Base-by-base conservation (phyloP, 2,797 vertebrate species). In the Pangasius mekongensis region DNA sequence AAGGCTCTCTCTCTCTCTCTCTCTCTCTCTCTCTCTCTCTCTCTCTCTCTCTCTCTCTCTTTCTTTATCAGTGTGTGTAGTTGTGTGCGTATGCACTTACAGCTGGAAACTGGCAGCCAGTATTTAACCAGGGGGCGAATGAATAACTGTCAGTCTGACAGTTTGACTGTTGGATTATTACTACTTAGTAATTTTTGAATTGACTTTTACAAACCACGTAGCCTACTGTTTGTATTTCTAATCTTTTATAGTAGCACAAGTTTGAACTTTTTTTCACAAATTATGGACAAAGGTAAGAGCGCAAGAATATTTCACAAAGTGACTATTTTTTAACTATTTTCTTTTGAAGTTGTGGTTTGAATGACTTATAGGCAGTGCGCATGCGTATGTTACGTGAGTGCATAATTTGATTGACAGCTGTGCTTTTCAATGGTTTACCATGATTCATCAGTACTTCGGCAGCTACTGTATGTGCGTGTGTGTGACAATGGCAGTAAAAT, bases 231-330 rank as follows among this genome's bases (percentile, higher is more conserved):
- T 47, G 27, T 49, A 49, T 43, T 49, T 43, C 20, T 24, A 49
- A 62, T 49, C 10, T 66, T 36, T 2, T 52, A 11, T 18, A 52
- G 18, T 33, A 66, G 11, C 8, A 13, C 16, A 67, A 4, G 2
- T 36, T 66, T 4, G 4, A 39, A 47, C 33, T 64, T n/a, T 74
- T 66, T 36, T 47, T 49, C 54, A 86, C 86, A 27, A 88, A 92
- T 24, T 88, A 95, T 95, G 96, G 93, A 95, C 0, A 89, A 91
- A 94, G 96, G 95, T 95, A 95, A 86, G 94, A 93, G 52, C 2
- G 7, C 18, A 86, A 71, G 18, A 54, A 39, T 5, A 22, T 71
- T 69, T 82, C 10, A 76, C 24, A n/a, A 67, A 83, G 16, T 66
- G 39, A 60, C 0, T 27, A 43, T 20, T 1, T 27, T 16, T 14